phyloP scores from a whole-genome alignment of 2,888 invertebrate species.

The Dicycla oo region DNA sequence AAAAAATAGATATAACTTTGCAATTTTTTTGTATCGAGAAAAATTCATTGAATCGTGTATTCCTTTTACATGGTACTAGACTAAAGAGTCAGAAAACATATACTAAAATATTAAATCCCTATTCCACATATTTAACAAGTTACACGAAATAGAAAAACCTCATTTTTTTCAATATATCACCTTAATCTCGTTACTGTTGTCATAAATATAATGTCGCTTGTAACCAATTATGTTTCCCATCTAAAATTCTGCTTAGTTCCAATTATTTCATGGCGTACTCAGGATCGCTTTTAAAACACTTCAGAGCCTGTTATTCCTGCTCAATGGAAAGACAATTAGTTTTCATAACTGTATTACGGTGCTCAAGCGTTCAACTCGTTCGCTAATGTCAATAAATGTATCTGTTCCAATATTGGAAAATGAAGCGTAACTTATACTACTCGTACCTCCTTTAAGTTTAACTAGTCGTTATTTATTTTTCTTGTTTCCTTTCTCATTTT shows the following conservation, averaged over 20 bases:
- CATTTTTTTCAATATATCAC: no score
- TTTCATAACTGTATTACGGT: slow-evolving; percentile 40
- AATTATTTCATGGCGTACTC: slow-evolving; percentile 30
- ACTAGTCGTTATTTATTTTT: no score
- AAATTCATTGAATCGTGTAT: no score
- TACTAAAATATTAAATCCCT: no score
- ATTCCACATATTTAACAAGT: no score
- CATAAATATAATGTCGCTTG: neutral
- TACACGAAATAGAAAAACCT: no score
- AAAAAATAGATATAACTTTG: no score
- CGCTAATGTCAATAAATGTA: slow-evolving; percentile 19
- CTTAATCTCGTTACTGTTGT: slow-evolving; percentile 2
- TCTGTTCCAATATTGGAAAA: slow-evolving; percentile 3
- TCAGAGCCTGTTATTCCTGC: slow-evolving; percentile 29
- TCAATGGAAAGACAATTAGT: slow-evolving; percentile 59
- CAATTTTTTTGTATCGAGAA: no score
- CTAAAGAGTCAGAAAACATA: no score
- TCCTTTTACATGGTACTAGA: no score
- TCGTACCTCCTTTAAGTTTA: no score
- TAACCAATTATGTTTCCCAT: slow-evolving; percentile 25
- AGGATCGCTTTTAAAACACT: slow-evolving; percentile 31
- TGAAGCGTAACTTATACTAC: neutral
- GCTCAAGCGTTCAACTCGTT: slow-evolving; percentile 15
- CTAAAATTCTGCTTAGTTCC: slow-evolving; percentile 27
- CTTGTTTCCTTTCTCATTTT: neutral